Conservation (phyloP, 1,140 invertebrate genomes). For the Diorhabda elongata region DNA sequence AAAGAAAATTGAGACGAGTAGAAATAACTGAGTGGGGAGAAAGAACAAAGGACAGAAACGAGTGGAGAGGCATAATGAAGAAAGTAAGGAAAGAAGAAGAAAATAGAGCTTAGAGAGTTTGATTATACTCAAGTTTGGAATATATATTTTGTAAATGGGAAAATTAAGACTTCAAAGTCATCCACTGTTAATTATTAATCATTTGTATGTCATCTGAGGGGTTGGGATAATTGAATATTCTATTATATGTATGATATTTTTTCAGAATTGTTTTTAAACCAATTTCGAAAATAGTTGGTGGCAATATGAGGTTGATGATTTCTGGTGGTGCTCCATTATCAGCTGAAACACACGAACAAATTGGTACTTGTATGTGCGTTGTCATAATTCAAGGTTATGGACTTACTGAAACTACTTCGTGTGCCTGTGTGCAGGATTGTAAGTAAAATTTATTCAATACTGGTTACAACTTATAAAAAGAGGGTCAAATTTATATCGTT, state of each 20-base stretch:
- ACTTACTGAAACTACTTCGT: constrained; percentile 93
- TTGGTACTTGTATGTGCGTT: constrained; percentile 88
- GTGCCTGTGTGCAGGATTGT: constrained; percentile 85
- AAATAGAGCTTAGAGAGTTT: no score
- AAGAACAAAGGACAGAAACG: no score
- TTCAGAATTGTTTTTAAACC: constrained; percentile 70
- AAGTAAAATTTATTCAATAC: constrained; percentile 40
- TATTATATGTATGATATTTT: constrained; percentile 17
- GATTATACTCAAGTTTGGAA: no score
- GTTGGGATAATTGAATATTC: no score
- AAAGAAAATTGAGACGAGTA: no score
- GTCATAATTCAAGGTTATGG: constrained; percentile 94
- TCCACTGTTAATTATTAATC: no score
- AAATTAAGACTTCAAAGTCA: no score
- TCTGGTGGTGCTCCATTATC: constrained; percentile 92
- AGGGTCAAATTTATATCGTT: not conserved
- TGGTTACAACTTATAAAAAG: not conserved
- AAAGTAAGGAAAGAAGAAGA: no score
- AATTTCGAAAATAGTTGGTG: constrained; percentile 80
- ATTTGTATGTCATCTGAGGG: no score
- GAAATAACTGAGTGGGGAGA: no score
- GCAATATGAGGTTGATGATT: constrained; percentile 79
- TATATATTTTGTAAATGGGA: no score
- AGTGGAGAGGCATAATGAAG: no score
- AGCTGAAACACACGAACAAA: constrained; percentile 93